Percentiles rank a stretch among this genome's conserved stretches.
phyloP scores from a whole-genome alignment of 2,888 invertebrate genomes.

The Acrocera orbiculus region DNA sequence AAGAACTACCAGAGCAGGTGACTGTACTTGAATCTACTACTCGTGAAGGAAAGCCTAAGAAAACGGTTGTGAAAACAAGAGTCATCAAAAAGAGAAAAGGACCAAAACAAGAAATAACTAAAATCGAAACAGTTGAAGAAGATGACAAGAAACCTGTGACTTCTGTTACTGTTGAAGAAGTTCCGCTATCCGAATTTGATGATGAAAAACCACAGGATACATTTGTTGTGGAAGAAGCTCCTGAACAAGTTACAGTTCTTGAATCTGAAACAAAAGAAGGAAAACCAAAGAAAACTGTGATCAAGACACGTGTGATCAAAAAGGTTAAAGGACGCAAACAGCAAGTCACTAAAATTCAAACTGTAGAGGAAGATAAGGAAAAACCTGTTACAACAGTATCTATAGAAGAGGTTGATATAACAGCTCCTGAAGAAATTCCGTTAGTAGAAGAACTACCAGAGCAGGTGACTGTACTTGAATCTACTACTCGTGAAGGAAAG shows the following conservation, averaged over 20 bases:
- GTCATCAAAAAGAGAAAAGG: slow-evolving; percentile 11
- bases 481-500: slow-evolving; percentile 14
- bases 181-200: slow-evolving; percentile 10
- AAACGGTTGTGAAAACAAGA: slow-evolving; percentile 15
- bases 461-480: slow-evolving; percentile 15
- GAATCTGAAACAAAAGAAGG: slow-evolving; percentile 20
- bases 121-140: slow-evolving; percentile 21
- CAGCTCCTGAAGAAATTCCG: slow-evolving; percentile 8
- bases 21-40: slow-evolving; percentile 18
- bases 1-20: slow-evolving; percentile 18
- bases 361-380: slow-evolving; percentile 26
- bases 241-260: slow-evolving; percentile 26
- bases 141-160: slow-evolving; percentile 21
- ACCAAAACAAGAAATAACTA: slow-evolving; percentile 17
- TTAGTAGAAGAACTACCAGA: slow-evolving; percentile 18
- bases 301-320: slow-evolving; percentile 22
- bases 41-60: slow-evolving; percentile 22
- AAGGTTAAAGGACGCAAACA: slow-evolving; percentile 24
- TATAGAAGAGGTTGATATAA: slow-evolving; percentile 13
- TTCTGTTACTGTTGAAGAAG: slow-evolving; percentile 15
- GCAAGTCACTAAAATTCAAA: slow-evolving; percentile 27
- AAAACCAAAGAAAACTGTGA: slow-evolving; percentile 16
- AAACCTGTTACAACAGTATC: slow-evolving; percentile 21
- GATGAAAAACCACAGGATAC: slow-evolving; percentile 12
- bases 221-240: slow-evolving; percentile 20